phyloP scores from a whole-genome alignment of 2,888 invertebrate species.

The Candidula unifasciata region DNA sequence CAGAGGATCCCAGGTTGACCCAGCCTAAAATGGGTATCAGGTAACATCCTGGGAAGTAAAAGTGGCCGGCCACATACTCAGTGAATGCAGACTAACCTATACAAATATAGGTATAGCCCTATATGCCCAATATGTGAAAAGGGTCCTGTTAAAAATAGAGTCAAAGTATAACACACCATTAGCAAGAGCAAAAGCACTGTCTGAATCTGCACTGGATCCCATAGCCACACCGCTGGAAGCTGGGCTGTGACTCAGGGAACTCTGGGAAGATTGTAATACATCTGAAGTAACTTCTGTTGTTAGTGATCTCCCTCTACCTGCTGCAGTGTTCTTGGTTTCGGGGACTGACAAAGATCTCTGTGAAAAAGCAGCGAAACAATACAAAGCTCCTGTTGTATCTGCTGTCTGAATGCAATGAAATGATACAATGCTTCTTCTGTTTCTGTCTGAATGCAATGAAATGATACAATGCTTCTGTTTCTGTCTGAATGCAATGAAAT shows the following conservation, averaged over 20 bases:
- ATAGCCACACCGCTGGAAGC: neutral
- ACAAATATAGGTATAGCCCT: no score
- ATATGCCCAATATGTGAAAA: no score
- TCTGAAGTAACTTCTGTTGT: conserved; percentile 4
- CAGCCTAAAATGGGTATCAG: no score
- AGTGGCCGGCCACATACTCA: no score
- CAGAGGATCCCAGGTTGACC: no score
- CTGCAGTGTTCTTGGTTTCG: neutral
- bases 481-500: neutral
- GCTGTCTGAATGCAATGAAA: neutral
- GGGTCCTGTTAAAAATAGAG: no score
- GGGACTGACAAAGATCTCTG: conserved; percentile 45
- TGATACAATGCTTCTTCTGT: neutral
- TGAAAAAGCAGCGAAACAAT: neutral
- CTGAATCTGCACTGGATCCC: neutral
- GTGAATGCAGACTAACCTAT: no score
- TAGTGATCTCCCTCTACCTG: neutral
- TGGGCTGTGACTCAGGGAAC: neutral
- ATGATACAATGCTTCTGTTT: no score
- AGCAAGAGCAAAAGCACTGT: neutral
- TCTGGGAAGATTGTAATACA: neutral
- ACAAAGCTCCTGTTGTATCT: no score
- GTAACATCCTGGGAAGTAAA: no score
- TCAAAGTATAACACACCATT: neutral
- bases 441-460: no score